Base-by-base conservation (phyloP, 2,113 vertebrate genomes). In the Zeus faber region DNA sequence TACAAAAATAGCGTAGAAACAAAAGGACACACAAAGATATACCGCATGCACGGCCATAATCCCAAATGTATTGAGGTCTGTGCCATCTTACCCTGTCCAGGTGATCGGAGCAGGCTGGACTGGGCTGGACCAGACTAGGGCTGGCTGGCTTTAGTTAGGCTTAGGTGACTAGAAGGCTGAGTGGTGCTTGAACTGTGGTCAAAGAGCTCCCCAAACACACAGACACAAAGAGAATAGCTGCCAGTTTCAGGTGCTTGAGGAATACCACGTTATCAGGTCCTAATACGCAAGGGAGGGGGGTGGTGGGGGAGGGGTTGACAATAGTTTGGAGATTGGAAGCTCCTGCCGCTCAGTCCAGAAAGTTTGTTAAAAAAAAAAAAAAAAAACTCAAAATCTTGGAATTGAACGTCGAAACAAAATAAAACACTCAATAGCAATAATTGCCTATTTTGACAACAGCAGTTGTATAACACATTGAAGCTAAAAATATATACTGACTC, bases 71-170 rank as follows among this genome's bases (percentile, higher is more conserved):
- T n/a, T n/a, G 29, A 9, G n/a, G n/a, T 41, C 14, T 6, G 6
- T 17, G 11, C 13, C 37, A 40, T 16, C 85, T 86, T 85, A 90
- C 89, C 89, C 89, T 89, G 89, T 90, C 88, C 89, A 86, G 77
- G 67, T 76, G 82, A 84, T 85, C 74, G 81, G 89, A 89, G 82
- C 88, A 89, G 89, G 89, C 74, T 79, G 83, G 84, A 85, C 81
- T 66, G 68, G 63, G 77, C 80, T 85, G 85, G 84, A 84, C 77
- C 80, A 79, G 85, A 74, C 81, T 77, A 44, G 67, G 77, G 61
- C 74, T 82, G 85, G 80, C 77, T 83, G 64, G 76, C 60, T 83
- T 83, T 71, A 79, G 81, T 85, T 80, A 87, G 85, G 87, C 84
- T 83, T 82, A 71, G 83, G 84, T 87, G 83, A 84, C 78, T 81